Percentiles rank a stretch among this genome's conserved stretches.
Evolutionary conservation across 2,113 vertebrate genomes (phyloP).

Genomic region (Ploceus nigricollis): DNA sequence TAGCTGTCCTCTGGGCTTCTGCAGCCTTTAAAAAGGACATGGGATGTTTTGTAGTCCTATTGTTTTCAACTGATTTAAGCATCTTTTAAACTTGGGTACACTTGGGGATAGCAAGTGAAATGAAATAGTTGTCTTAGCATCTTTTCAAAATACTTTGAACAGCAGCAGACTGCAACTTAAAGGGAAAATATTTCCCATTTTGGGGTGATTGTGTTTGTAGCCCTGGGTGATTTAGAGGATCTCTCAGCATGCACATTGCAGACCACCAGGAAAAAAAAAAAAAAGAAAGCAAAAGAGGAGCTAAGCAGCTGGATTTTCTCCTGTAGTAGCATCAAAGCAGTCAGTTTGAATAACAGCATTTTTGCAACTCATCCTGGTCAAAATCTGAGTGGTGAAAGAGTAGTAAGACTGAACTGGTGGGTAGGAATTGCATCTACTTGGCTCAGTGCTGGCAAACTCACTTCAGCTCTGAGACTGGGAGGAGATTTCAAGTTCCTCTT

Average conservation of each 20-base stretch:
- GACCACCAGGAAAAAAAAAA: not conserved
- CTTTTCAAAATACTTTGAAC: not conserved
- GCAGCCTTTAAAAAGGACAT: not conserved
- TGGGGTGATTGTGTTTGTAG: not conserved
- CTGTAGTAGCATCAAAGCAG: not conserved
- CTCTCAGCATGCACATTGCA: not conserved
- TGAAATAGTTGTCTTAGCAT: not conserved
- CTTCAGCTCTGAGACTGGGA: not conserved
- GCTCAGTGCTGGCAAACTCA: not conserved
- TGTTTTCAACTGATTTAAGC: not conserved
- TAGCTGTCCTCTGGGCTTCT: not conserved
- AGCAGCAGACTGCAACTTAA: not conserved
- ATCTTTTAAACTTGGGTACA: not conserved
- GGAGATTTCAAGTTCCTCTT: not conserved
- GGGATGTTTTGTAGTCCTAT: not conserved
- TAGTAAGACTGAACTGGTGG: not conserved
- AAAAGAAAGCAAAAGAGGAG: not conserved
- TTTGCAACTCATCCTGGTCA: rapidly evolving
- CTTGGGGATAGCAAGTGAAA: not conserved
- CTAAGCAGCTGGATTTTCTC: not conserved
- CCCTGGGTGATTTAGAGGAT: not conserved
- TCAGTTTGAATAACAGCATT: not conserved
- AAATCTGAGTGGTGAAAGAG: not conserved
- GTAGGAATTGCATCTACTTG: not conserved
- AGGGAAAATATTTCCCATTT: not conserved